Evolutionary conservation across 2,797 vertebrate species (phyloP).

Genomic region (Denticeps clupeoides): DNA sequence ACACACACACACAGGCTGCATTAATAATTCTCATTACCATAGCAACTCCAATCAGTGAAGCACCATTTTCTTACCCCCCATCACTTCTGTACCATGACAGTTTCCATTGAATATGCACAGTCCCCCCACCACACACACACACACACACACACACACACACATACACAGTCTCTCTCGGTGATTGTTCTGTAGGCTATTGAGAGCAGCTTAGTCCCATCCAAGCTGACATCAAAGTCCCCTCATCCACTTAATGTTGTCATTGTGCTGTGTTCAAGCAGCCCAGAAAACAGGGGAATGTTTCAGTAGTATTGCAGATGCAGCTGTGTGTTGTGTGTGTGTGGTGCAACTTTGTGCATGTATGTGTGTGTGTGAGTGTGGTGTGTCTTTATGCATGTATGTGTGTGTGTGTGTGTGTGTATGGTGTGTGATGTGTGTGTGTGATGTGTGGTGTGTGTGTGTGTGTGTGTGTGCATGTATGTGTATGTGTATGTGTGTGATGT

Average conservation of each 20-base stretch:
- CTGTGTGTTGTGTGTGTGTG: conserved; percentile 12
- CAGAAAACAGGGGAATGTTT: conserved; percentile 9
- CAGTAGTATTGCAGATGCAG: conserved; percentile 1
- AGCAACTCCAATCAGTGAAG: conserved; percentile 56
- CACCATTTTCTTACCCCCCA: conserved; percentile 31
- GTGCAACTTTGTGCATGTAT: neutral
- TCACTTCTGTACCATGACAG: conserved; percentile 43
- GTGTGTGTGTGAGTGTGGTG: neutral
- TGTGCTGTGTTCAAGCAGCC: conserved; percentile 39
- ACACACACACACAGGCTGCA: conserved; percentile 20
- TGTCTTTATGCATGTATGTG: neutral
- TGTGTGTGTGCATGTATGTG: neutral
- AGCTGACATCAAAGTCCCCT: conserved; percentile 36
- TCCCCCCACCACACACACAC: neutral
- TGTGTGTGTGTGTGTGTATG: neutral
- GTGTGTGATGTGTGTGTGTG: neutral
- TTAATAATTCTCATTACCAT: conserved; percentile 44
- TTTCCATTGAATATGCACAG: neutral
- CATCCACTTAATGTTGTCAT: conserved; percentile 34
- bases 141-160: neutral
- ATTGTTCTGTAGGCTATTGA: conserved; percentile 31
- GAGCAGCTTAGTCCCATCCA: conserved; percentile 22
- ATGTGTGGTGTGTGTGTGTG: neutral
- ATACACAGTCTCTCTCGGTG: neutral
- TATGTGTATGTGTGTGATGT: neutral